Base-by-base conservation (phyloP, 1,140 invertebrate species). In the Caerostris darwini region DNA sequence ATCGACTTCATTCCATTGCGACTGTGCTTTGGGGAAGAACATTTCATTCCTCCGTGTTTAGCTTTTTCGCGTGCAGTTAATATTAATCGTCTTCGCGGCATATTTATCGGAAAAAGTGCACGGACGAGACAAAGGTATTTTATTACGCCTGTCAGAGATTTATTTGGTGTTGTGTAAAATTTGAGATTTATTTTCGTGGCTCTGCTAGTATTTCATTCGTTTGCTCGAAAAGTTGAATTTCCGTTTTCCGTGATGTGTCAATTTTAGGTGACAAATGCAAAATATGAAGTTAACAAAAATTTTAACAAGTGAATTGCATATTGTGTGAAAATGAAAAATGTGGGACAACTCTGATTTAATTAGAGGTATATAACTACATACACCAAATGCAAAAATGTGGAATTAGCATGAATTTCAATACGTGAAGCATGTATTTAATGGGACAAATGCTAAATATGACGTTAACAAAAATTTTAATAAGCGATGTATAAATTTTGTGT, bases 11-110 rank as follows among this genome's bases (percentile, higher is more conserved):
- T 88, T 59, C n/a, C 83, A 85, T 19, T 59, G 19, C 54, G 56
- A 58, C 56, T 54, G 19, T 5, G 34, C 54, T 3, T 8, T 17
- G 50, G 10, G 56, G 6, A 7, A 7, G 54, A 56, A 83, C 81
- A 58, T 19, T 85, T 85, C 64, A 7, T 34, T 17, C 17, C 56
- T 34, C 17, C n/a, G 83, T 85, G 34, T 53, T 82, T 82, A 82
- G 77, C 77, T 82, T 85, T 34, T 34, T 7, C 83, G 19, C 57
- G 83, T 85, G 54, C 12, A 58, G 56, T 58, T 85, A 85, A 85
- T 85, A 85, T 85, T 85, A 85, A 85, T 85, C 83, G 53, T 85
- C 71, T 85, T 85, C 57, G 7, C 56, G n/a, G 53, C 83, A 85
- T 58, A 85, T 85, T 85, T 85, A 85, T 85, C 53, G 83, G 83